A percentile compares a stretch with the other conserved stretches of the same genome.
Evolutionary conservation across 1,140 invertebrate genomes (phyloP).

Genomic region (Maniola jurtina): DNA sequence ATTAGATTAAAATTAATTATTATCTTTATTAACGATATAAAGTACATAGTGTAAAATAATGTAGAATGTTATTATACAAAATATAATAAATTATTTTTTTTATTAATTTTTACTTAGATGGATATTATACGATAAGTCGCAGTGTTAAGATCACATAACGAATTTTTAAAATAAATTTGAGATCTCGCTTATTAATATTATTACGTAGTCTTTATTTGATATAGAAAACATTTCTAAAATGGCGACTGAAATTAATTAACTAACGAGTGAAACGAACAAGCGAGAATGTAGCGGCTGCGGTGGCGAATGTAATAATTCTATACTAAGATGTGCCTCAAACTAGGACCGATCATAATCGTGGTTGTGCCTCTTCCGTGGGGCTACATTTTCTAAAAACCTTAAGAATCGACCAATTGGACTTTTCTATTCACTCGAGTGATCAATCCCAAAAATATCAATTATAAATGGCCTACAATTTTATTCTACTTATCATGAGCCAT

Average conservation of each 20-base stretch:
- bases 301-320: slow-evolving; percentile 20
- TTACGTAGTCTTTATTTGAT: slow-evolving; percentile 78
- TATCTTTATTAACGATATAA: slow-evolving; percentile 77
- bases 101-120: slow-evolving; percentile 65
- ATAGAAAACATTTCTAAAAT: slow-evolving; percentile 74
- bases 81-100: slow-evolving; percentile 78
- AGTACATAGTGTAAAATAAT: slow-evolving; percentile 77
- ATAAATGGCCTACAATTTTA: background rate
- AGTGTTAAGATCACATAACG: slow-evolving; percentile 75
- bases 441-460: slow-evolving; percentile 1
- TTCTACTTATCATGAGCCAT: background rate
- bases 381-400: background rate
- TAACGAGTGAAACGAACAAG: slow-evolving; percentile 67
- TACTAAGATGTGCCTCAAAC: background rate
- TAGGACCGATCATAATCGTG: background rate
- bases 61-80: slow-evolving; percentile 77
- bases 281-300: slow-evolving; percentile 40
- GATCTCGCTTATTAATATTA: slow-evolving; percentile 74
- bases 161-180: slow-evolving; percentile 79
- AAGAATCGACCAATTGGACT: slow-evolving; percentile 1
- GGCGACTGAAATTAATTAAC: slow-evolving; percentile 64
- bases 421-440: background rate
- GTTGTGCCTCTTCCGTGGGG: background rate
- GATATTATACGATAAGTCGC: slow-evolving; percentile 70
- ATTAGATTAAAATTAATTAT: slow-evolving; percentile 79